These are phyloP conservation scores for Colletes gigas DNA, from an alignment of 1,140 invertebrate species.

Conservation along the genomic window DNA sequence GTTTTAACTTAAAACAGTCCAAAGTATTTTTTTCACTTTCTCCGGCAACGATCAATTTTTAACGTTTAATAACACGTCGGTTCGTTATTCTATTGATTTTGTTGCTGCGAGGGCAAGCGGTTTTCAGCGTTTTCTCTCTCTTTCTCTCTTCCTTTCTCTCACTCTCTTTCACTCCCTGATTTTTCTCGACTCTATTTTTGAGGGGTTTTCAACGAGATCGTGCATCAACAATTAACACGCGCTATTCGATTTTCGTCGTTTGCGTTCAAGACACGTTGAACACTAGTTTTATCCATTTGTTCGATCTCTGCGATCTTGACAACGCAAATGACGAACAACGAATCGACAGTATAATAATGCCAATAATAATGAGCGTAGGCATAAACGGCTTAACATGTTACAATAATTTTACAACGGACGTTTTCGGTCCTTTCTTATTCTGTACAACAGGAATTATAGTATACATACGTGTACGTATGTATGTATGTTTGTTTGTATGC, in stretches of 20 bases:
- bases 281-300: background rate
- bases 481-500: background rate
- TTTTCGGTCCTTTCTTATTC: background rate
- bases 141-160: background rate
- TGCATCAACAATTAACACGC: slow-evolving; percentile 65
- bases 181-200: slow-evolving; percentile 14
- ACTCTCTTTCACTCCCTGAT: background rate
- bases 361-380: slow-evolving; percentile 56
- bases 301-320: slow-evolving; percentile 24
- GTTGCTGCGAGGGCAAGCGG: slow-evolving; percentile 27
- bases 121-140: background rate
- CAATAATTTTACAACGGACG: slow-evolving; percentile 36
- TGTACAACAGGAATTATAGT: slow-evolving; percentile 59
- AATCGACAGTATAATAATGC: slow-evolving; percentile 53
- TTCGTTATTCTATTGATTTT: background rate
- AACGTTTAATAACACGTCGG: background rate
- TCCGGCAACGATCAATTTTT: background rate
- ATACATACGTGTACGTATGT: no score
- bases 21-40: background rate
- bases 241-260: slow-evolving; percentile 38
- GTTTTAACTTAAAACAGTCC: no score
- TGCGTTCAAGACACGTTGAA: slow-evolving; percentile 19
- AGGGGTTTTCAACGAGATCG: slow-evolving; percentile 45
- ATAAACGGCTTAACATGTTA: slow-evolving; percentile 51
- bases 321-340: slow-evolving; percentile 3